A percentile compares a stretch with the other conserved stretches of the same genome.
These are phyloP conservation scores for Drepana arcuata DNA, from an alignment of 1,140 invertebrate genomes.

Conservation along the genomic window DNA sequence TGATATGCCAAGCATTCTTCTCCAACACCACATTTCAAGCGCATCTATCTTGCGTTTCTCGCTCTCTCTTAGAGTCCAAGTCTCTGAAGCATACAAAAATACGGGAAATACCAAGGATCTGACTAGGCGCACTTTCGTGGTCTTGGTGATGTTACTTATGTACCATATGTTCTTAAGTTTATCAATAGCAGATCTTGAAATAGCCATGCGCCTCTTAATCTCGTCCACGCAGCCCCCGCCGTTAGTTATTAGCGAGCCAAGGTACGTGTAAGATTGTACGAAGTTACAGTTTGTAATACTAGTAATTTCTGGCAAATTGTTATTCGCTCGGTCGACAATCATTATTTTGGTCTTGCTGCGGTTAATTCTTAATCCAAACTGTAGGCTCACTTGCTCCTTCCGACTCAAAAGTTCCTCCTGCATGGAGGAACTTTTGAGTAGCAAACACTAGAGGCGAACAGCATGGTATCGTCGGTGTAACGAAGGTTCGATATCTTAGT, in stretches of 20 bases:
- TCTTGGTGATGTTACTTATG: too few relatives aligned
- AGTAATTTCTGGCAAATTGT: conserved; percentile 10
- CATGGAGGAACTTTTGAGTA: conserved; percentile 5
- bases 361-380: conserved; percentile 14
- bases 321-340: conserved; percentile 11
- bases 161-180: too few relatives aligned
- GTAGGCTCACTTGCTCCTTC: conserved; percentile 8
- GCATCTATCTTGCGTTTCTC: too few relatives aligned
- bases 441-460: conserved; percentile 1
- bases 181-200: too few relatives aligned
- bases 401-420: too few relatives aligned
- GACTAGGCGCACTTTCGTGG: too few relatives aligned
- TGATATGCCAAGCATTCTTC: too few relatives aligned
- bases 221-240: neutral
- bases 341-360: conserved; percentile 13
- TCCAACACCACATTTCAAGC: too few relatives aligned
- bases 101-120: too few relatives aligned
- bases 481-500: conserved; percentile 2
- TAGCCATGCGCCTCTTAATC: neutral
- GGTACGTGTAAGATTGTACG: conserved; percentile 3
- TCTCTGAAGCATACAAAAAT: too few relatives aligned
- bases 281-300: conserved; percentile 11
- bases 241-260: neutral
- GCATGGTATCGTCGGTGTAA: conserved; percentile 4
- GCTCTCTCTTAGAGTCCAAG: too few relatives aligned